Percentiles rank a stretch among this genome's conserved stretches.
phyloP scores from a whole-genome alignment of 2,888 invertebrate species.

The Neoascia interrupta region DNA sequence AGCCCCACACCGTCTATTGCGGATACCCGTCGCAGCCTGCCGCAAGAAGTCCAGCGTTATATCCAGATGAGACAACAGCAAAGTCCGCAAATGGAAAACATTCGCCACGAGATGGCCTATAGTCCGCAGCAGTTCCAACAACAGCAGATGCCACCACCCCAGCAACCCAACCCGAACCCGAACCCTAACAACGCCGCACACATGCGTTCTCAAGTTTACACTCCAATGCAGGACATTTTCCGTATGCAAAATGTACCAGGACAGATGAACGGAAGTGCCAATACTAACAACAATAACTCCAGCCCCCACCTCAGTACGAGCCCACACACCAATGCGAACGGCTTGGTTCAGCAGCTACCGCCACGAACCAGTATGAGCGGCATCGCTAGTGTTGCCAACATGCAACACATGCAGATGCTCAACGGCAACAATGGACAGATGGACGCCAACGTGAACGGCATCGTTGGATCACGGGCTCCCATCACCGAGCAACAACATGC shows the following conservation, averaged over 20 bases:
- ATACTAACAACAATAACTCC: conserved; percentile 74
- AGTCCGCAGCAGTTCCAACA: conserved; percentile 68
- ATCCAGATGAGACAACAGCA: conserved; percentile 74
- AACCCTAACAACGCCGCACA: conserved; percentile 54
- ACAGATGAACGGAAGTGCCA: conserved; percentile 71
- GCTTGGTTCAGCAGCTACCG: conserved; percentile 68
- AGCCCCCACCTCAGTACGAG: conserved; percentile 80
- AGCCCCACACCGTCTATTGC: conserved; percentile 58
- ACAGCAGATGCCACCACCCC: conserved; percentile 72
- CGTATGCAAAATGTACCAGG: conserved; percentile 75
- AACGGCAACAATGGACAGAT: conserved; percentile 62
- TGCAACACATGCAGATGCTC: conserved; percentile 76
- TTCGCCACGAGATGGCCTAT: conserved; percentile 69
- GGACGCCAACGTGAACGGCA: conserved; percentile 56
- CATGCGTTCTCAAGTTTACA: conserved; percentile 74
- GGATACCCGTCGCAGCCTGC: conserved; percentile 66
- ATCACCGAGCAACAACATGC: conserved; percentile 74
- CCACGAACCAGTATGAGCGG: conserved; percentile 78
- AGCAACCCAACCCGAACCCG: conserved; percentile 75
- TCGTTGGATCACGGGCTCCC: conserved; percentile 53
- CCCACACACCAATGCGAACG: conserved; percentile 75
- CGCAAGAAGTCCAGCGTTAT: conserved; percentile 77
- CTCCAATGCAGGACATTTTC: conserved; percentile 76
- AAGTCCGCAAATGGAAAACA: conserved; percentile 73
- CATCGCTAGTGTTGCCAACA: conserved; percentile 76